Conservation (phyloP, 2,797 vertebrate genomes). For the Pipistrellus nathusii region DNA sequence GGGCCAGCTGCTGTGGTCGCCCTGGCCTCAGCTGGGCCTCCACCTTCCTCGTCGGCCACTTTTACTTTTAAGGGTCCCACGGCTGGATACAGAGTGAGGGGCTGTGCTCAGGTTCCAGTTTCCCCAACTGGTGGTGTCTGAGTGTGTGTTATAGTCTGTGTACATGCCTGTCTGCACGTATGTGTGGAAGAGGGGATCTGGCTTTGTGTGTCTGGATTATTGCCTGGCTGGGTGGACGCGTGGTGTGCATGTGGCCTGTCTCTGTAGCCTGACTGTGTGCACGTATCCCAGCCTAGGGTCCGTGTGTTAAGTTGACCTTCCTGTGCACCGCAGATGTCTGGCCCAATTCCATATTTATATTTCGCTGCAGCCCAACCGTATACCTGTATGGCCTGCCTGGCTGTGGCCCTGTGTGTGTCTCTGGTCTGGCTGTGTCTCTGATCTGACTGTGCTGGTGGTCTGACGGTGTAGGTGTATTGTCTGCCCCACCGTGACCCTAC, state of each 20-base stretch:
- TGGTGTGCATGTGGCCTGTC: rapidly evolving
- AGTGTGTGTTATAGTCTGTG: neutral
- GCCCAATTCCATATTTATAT: rapidly evolving
- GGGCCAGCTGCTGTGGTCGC: neutral
- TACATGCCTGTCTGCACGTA: rapidly evolving
- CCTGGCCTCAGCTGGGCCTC: neutral
- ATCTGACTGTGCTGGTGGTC: neutral
- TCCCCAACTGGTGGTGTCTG: rapidly evolving
- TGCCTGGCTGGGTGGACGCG: neutral
- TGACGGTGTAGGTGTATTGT: neutral
- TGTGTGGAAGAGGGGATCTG: neutral
- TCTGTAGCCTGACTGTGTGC: neutral
- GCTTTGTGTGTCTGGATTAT: rapidly evolving
- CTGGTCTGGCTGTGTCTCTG: neutral
- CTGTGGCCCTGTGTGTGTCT: rapidly evolving
- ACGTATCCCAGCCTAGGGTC: rapidly evolving
- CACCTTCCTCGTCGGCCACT: rapidly evolving
- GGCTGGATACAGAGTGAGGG: rapidly evolving
- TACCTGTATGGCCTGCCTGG: rapidly evolving
- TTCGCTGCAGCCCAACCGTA: rapidly evolving
- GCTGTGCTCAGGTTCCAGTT: neutral
- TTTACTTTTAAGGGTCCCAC: neutral
- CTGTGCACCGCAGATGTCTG: neutral
- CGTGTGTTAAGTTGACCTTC: neutral
- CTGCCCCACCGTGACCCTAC: neutral